Evolutionary conservation across 2,797 vertebrate species (phyloP).

Genomic region (Falco naumanni): DNA sequence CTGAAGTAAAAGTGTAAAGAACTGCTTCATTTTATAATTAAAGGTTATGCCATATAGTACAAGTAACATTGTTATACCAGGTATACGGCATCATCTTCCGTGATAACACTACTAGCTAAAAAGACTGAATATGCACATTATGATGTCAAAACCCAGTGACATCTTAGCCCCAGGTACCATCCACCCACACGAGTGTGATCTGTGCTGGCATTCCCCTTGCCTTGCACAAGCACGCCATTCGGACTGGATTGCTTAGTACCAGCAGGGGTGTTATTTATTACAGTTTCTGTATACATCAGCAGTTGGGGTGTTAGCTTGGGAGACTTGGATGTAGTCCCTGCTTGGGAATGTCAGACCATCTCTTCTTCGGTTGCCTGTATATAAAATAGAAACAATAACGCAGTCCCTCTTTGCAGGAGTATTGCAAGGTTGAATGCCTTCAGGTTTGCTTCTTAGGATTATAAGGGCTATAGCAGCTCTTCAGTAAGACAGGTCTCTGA

Average conservation of each 20-base stretch:
- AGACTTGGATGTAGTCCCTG: not conserved
- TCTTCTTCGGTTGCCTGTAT: not conserved
- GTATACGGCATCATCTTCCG: not conserved
- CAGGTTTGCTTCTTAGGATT: not conserved
- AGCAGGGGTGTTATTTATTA: not conserved
- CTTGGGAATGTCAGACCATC: not conserved
- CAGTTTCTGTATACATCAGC: not conserved
- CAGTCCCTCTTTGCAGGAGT: not conserved
- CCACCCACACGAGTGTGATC: not conserved
- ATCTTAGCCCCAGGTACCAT: not conserved
- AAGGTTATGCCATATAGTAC: not conserved
- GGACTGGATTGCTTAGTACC: not conserved
- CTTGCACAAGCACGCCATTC: not conserved
- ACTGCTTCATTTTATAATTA: not conserved
- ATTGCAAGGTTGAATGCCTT: accelerated
- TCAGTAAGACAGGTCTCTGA: not conserved
- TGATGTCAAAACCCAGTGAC: not conserved
- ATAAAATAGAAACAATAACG: not conserved
- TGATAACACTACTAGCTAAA: not conserved
- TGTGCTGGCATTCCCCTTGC: not conserved
- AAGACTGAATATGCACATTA: not conserved
- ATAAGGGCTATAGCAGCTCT: not conserved
- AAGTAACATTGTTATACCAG: not conserved
- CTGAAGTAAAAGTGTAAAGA: not conserved
- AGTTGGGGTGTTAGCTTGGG: not conserved